Conservation (phyloP, 2,797 vertebrate species). For the Myotis daubentonii region DNA sequence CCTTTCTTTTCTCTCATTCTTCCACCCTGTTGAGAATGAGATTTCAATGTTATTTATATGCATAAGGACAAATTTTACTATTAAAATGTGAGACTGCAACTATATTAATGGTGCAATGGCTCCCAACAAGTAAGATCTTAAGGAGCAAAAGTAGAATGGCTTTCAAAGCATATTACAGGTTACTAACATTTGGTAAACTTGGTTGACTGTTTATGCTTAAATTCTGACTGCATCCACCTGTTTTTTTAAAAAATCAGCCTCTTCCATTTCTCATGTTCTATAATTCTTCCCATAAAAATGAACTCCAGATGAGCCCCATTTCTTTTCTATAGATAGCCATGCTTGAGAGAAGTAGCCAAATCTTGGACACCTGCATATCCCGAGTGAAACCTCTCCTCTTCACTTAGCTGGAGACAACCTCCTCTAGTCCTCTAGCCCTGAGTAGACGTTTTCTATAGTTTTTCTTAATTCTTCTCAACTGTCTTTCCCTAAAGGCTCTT, state of each 20-base stretch:
- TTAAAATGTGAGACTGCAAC: background rate
- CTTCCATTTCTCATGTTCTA: background rate
- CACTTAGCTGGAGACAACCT: background rate
- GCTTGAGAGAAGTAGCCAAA: background rate
- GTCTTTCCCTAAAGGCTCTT: background rate
- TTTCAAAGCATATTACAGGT: background rate
- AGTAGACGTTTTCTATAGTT: background rate
- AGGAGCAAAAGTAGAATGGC: conserved; percentile 7
- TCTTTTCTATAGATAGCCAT: background rate
- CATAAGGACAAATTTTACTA: background rate
- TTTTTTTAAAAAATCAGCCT: background rate
- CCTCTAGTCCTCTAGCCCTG: background rate
- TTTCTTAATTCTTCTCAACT: background rate
- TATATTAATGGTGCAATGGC: background rate
- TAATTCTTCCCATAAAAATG: conserved; percentile 27
- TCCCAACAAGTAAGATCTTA: background rate
- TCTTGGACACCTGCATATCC: background rate
- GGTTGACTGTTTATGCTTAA: background rate
- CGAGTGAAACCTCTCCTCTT: background rate
- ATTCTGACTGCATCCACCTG: background rate
- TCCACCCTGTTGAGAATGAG: conserved; percentile 79
- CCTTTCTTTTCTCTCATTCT: conserved; percentile 92
- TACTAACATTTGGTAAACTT: conserved; percentile 23
- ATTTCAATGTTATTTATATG: conserved; percentile 48
- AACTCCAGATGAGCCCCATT: background rate